phyloP scores from a whole-genome alignment of 2,888 invertebrate genomes.

The Leptinotarsa rubiginosa region DNA sequence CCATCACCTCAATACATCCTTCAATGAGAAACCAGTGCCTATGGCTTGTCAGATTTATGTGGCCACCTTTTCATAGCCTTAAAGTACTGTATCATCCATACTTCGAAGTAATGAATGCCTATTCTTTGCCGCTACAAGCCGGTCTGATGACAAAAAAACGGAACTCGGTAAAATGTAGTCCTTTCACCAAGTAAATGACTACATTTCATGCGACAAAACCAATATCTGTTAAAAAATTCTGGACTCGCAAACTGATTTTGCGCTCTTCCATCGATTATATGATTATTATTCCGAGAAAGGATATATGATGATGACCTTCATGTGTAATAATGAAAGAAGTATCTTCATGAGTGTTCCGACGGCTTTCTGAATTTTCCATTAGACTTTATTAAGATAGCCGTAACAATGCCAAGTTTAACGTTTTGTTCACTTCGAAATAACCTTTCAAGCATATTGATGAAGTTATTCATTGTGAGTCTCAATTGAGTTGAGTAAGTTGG shows the following conservation, averaged over 20 bases:
- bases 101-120: neutral
- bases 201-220: conserved; percentile 37
- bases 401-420: too few relatives aligned
- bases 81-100: neutral
- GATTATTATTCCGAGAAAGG: conserved; percentile 26
- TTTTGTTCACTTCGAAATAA: too few relatives aligned
- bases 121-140: neutral
- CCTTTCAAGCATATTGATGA: too few relatives aligned
- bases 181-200: conserved; percentile 44
- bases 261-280: conserved; percentile 27
- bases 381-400: too few relatives aligned
- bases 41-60: conserved; percentile 1
- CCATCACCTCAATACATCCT: neutral
- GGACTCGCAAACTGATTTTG: conserved; percentile 33
- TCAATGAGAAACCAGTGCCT: neutral
- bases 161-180: conserved; percentile 43
- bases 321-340: neutral
- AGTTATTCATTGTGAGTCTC: too few relatives aligned
- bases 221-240: conserved; percentile 37
- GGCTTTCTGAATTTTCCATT: too few relatives aligned
- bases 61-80: neutral
- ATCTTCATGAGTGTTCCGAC: too few relatives aligned
- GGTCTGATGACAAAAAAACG: conserved; percentile 35
- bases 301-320: neutral
- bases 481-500: too few relatives aligned